Evolutionary conservation across 2,888 invertebrate genomes (phyloP), one percentile per base, ranked within the genome.

Genomic region (Lasioglossum lativentre): DNA sequence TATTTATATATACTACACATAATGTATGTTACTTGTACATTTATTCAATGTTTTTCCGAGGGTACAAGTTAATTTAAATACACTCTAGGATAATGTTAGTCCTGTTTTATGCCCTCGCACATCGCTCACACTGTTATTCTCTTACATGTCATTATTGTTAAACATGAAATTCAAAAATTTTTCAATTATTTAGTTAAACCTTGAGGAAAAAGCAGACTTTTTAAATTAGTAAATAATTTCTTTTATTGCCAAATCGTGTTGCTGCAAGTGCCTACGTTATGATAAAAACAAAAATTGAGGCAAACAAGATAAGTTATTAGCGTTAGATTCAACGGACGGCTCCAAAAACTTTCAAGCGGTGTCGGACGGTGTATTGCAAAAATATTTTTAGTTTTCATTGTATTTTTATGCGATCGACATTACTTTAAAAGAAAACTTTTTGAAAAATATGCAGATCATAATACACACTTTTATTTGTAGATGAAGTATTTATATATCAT

Each of bases 401-500:
- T 16, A 63, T 30, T 63, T 63, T 63, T 30, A 30, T 30, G 30
- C 5, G 6, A 19, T 30, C 30, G 4, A 30, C 16, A 30, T 30
- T 63, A 63, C 30, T 30, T 19, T 19, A 38, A 68, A 23, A 38
- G 34, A 68, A 68, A 66, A 68, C 38, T 38, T 38, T 68, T 38
- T 38, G 23, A 10, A 34, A 68, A 38, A 68, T 68, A 38, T 23
- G 4, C 34, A 59, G 40, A 38, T 0, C 27, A 56, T 38, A 75
- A 34, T 47, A 52, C n/a, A 73, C 34, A 23, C 47, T 34, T 10
- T n/a, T 38, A 34, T 38, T 38, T 73, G 30, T 27, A 66, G 52
- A 10, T n/a, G 68, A 79, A 66, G 66, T 38, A 80, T 68, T 66
- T 80, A 73, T 38, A 40, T 30, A 56, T 75, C 52, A 70, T 56